phyloP scores from a whole-genome alignment of 2,113 vertebrate species.

The Proterorhinus semilunaris region DNA sequence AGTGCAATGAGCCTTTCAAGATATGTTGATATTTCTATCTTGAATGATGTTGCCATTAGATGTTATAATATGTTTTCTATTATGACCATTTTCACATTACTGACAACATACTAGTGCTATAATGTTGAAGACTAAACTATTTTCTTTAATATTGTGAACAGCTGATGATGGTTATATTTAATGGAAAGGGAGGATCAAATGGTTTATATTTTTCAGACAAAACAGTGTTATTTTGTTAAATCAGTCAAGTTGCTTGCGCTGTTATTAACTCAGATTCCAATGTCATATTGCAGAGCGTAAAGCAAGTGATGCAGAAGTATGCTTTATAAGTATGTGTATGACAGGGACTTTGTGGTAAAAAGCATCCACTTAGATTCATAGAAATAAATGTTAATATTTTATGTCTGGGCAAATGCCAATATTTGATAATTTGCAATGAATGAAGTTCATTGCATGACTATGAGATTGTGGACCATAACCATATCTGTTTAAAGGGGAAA shows the following conservation, averaged over 20 bases:
- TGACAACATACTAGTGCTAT: conserved; percentile 68
- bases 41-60: conserved; percentile 71
- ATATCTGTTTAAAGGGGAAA: conserved; percentile 44
- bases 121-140: conserved; percentile 73
- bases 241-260: conserved; percentile 80
- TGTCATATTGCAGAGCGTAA: conserved; percentile 75
- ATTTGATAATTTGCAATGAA: conserved; percentile 45
- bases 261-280: conserved; percentile 72
- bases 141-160: conserved; percentile 75
- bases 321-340: conserved; percentile 81
- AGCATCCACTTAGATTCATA: conserved; percentile 30
- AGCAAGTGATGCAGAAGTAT: conserved; percentile 79
- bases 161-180: conserved; percentile 77
- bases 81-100: conserved; percentile 72
- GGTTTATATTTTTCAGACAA: conserved; percentile 80
- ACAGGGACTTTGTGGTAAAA: conserved; percentile 47
- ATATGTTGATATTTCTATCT: conserved; percentile 77
- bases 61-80: conserved; percentile 76
- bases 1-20: conserved; percentile 85
- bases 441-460: conserved; percentile 41
- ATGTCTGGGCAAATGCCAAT: conserved; percentile 56
- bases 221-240: conserved; percentile 84
- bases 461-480: conserved; percentile 37
- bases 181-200: conserved; percentile 61
- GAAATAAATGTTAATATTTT: conserved; percentile 31